Percentiles rank a stretch among this genome's conserved stretches.
Evolutionary conservation across 2,797 vertebrate genomes (phyloP).

Genomic region (Fistularia commersonii): DNA sequence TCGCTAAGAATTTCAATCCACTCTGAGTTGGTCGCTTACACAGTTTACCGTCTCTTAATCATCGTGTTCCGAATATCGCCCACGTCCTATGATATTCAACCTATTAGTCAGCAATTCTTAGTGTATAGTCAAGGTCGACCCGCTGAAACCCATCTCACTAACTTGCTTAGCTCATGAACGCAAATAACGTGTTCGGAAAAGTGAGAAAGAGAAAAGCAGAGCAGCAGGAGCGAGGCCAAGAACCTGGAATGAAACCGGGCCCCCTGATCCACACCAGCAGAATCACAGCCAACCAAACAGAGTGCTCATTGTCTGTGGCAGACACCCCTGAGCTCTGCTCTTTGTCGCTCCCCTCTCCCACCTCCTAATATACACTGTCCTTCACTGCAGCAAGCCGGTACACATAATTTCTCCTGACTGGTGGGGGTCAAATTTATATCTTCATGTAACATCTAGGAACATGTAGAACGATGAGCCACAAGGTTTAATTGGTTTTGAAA

Average conservation of each 20-base stretch:
- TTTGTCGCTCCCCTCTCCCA: constrained; percentile 82
- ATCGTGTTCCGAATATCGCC: too few relatives aligned
- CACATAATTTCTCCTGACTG: constrained; percentile 1
- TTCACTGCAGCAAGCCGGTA: constrained; percentile 43
- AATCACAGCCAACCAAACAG: constrained; percentile 80
- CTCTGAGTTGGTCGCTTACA: neutral
- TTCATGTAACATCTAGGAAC: neutral
- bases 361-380: constrained; percentile 64
- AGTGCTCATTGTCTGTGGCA: constrained; percentile 86
- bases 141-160: constrained; percentile 33
- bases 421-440: neutral
- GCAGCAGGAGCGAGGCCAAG: constrained; percentile 72
- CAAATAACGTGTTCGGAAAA: constrained; percentile 76
- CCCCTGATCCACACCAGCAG: constrained; percentile 80
- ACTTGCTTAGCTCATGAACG: constrained; percentile 33
- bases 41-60: constrained; percentile 4
- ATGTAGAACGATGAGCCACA: too few relatives aligned
- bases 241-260: constrained; percentile 80
- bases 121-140: constrained; percentile 13
- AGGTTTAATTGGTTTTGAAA: too few relatives aligned
- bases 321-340: constrained; percentile 83
- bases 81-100: too few relatives aligned
- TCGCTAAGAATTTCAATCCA: too few relatives aligned
- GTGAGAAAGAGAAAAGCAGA: constrained; percentile 67
- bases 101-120: constrained; percentile 45